A percentile compares a stretch with the other conserved stretches of the same genome.
Evolutionary conservation across 1,140 invertebrate species (phyloP).

Genomic region (Anoplolepis gracilipes): DNA sequence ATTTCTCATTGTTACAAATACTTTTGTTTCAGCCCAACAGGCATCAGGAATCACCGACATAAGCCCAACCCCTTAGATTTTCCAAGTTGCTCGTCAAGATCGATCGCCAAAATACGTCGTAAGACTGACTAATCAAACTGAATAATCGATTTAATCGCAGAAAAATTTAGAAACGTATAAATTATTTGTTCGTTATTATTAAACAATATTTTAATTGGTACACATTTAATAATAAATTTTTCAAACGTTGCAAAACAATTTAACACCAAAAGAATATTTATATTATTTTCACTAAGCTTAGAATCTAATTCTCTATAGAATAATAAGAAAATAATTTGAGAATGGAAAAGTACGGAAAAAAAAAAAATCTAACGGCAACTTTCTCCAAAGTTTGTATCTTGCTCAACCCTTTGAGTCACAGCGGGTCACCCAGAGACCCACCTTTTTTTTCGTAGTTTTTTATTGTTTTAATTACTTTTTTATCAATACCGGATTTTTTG

Average conservation of each 20-base stretch:
- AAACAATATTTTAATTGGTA: not conserved
- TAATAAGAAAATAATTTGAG: not conserved
- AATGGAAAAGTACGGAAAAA: no score
- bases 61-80: not conserved
- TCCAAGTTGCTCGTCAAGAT: not conserved
- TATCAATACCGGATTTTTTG: no score
- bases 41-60: not conserved
- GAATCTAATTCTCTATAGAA: not conserved
- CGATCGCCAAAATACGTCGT: constrained; percentile 17
- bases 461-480: no score
- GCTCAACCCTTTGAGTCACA: no score
- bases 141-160: constrained; percentile 14
- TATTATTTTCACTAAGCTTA: constrained; percentile 5
- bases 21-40: constrained; percentile 37
- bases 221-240: not conserved
- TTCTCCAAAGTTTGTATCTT: not conserved
- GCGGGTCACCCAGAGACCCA: no score
- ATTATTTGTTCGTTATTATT: constrained; percentile 1
- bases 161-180: not conserved
- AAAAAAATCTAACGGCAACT: not conserved
- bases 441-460: no score
- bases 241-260: not conserved
- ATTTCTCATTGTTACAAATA: constrained; percentile 16
- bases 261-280: not conserved
- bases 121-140: not conserved